A percentile compares a stretch with the other conserved stretches of the same genome.
These are phyloP conservation scores for Centrocercus urophasianus DNA, from an alignment of 2,113 vertebrate species.

Conservation along the genomic window DNA sequence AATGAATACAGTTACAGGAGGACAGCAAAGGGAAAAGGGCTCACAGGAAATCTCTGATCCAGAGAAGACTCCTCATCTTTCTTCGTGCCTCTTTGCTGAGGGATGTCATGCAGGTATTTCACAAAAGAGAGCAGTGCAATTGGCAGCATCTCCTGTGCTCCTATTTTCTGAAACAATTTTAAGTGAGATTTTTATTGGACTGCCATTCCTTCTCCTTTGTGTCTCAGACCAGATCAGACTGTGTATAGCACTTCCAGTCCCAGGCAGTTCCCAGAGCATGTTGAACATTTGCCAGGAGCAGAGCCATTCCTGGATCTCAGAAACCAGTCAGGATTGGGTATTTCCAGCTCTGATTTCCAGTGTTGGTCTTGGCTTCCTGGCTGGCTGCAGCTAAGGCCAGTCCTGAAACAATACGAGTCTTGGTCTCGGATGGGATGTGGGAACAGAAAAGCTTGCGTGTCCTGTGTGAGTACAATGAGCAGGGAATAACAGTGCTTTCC, in stretches of 20 bases:
- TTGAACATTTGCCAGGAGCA: neutral
- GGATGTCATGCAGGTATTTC: neutral
- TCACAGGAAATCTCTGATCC: neutral
- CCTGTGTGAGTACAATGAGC: neutral
- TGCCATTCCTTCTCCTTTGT: neutral
- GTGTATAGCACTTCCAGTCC: neutral
- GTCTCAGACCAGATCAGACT: neutral
- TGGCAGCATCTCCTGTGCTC: neutral
- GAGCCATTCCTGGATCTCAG: neutral
- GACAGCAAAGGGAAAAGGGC: neutral
- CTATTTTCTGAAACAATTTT: neutral
- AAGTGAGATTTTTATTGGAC: neutral
- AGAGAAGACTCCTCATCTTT: neutral
- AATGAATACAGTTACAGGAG: neutral
- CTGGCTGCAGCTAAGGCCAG: slow-evolving; percentile 31
- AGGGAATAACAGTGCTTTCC: neutral
- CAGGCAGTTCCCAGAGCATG: neutral
- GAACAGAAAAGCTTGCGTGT: slow-evolving; percentile 44
- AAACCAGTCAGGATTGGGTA: slow-evolving; percentile 16
- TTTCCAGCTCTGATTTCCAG: slow-evolving; percentile 42
- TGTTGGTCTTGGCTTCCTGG: slow-evolving; percentile 41
- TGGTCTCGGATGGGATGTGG: slow-evolving; percentile 27
- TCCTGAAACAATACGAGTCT: slow-evolving; percentile 47
- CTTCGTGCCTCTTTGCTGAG: neutral
- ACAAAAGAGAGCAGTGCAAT: neutral